Percentiles rank a stretch among this genome's conserved stretches.
Evolutionary conservation across 2,113 vertebrate genomes (phyloP).

Genomic region (Cyanoramphus novaezelandiae): DNA sequence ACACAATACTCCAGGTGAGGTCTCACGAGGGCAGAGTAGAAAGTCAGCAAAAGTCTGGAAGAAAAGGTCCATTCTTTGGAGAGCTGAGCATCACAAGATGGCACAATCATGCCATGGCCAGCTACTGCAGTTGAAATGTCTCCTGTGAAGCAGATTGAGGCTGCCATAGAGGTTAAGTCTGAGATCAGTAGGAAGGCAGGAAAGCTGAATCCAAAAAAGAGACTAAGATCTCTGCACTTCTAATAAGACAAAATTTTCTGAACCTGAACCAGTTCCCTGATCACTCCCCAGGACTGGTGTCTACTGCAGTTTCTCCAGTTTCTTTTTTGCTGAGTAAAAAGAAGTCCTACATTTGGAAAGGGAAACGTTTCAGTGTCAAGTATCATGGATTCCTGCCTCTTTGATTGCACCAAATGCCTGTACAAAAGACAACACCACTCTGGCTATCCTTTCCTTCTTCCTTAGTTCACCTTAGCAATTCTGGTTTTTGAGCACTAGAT

Average conservation of each 20-base stretch:
- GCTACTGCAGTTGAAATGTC: neutral
- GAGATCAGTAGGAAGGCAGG: neutral
- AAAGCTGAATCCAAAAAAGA: neutral
- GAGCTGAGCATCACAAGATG: too few relatives aligned
- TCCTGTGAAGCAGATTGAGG: neutral
- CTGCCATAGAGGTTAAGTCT: neutral
- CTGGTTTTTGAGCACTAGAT: neutral
- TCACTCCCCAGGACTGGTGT: neutral
- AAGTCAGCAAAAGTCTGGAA: neutral
- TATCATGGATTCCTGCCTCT: neutral
- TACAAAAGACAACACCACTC: neutral
- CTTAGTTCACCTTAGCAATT: neutral
- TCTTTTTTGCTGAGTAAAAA: neutral
- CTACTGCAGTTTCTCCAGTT: neutral
- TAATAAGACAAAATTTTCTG: neutral
- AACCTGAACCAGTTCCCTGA: neutral
- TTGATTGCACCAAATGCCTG: too few relatives aligned
- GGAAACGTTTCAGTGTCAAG: neutral
- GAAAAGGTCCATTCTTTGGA: neutral
- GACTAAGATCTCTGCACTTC: neutral
- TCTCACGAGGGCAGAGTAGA: too few relatives aligned
- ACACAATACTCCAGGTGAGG: too few relatives aligned
- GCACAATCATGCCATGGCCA: neutral
- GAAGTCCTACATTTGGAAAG: neutral
- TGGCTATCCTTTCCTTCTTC: neutral